These are phyloP conservation scores for Pachyramphus minor DNA, from an alignment of 2,113 vertebrate species.

Conservation along the genomic window DNA sequence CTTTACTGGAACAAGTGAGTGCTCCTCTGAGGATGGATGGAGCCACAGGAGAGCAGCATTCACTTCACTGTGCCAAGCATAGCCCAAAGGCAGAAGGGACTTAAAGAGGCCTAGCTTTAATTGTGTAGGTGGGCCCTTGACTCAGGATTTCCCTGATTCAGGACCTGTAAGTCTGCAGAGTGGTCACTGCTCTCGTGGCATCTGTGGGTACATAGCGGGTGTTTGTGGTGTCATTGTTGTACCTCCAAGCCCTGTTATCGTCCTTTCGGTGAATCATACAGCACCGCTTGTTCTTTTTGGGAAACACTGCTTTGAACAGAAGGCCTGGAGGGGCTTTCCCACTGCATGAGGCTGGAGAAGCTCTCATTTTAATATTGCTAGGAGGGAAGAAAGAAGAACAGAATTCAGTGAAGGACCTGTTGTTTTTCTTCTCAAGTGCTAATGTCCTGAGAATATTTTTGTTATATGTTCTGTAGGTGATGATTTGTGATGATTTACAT, in stretches of 20 bases:
- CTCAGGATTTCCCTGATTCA: neutral
- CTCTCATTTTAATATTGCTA: neutral
- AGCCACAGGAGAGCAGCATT: neutral
- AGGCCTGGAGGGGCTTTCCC: neutral
- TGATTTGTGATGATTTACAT: neutral
- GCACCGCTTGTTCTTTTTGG: neutral
- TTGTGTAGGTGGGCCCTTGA: neutral
- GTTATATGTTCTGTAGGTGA: neutral
- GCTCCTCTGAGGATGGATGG: neutral
- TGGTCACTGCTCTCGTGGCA: neutral
- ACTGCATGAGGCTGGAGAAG: neutral
- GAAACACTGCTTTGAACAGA: neutral
- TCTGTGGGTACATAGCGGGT: neutral
- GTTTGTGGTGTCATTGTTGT: neutral
- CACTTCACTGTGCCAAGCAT: neutral
- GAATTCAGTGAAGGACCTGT: neutral
- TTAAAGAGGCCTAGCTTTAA: neutral
- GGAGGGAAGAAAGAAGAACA: neutral
- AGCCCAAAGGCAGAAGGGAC: neutral
- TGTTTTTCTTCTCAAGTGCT: neutral
- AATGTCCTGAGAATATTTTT: neutral
- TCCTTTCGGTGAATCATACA: neutral
- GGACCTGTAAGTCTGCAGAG: neutral
- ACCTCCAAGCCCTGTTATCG: neutral
- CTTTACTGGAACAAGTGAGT: neutral